Percentiles rank a stretch among this genome's conserved stretches.
Evolutionary conservation across 2,113 vertebrate species (phyloP).

Genomic region (Bufo bufo): DNA sequence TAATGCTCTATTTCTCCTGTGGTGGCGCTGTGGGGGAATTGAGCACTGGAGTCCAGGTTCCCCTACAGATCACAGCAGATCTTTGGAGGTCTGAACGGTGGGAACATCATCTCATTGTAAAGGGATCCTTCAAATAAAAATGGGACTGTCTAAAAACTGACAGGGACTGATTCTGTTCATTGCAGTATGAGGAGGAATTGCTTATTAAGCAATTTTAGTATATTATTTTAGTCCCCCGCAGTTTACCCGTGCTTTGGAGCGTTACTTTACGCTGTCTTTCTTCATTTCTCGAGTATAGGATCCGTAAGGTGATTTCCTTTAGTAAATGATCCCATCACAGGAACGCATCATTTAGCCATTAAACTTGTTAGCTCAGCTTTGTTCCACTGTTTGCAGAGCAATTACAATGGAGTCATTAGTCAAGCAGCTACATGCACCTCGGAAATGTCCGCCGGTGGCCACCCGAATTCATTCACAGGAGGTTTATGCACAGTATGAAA

Average conservation of each 20-base stretch:
- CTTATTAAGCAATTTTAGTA: not conserved
- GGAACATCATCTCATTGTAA: too few species aligned
- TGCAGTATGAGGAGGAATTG: not conserved
- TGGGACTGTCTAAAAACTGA: too few species aligned
- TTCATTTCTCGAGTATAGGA: not conserved
- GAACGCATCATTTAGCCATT: slow-evolving; percentile 24
- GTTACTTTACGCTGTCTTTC: not conserved
- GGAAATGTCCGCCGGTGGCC: slow-evolving; percentile 4
- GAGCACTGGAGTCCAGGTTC: too few species aligned
- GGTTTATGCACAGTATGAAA: not conserved
- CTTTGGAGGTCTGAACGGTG: too few species aligned
- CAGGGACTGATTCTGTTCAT: too few species aligned
- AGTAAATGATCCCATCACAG: not conserved
- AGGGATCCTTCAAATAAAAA: too few species aligned
- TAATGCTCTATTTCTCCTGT: not conserved
- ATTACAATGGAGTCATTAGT: slow-evolving; percentile 36
- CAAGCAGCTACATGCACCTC: slow-evolving; percentile 2
- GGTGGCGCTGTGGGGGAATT: not conserved
- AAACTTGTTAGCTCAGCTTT: slow-evolving; percentile 38
- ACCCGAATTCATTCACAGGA: not conserved
- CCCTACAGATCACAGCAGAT: too few species aligned
- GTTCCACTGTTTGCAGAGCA: slow-evolving; percentile 33
- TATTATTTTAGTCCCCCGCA: not conserved
- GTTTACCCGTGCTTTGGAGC: not conserved
- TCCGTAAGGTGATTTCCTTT: not conserved